Conservation (phyloP, 1,140 invertebrate genomes). For the Pseudoatta argentina region DNA sequence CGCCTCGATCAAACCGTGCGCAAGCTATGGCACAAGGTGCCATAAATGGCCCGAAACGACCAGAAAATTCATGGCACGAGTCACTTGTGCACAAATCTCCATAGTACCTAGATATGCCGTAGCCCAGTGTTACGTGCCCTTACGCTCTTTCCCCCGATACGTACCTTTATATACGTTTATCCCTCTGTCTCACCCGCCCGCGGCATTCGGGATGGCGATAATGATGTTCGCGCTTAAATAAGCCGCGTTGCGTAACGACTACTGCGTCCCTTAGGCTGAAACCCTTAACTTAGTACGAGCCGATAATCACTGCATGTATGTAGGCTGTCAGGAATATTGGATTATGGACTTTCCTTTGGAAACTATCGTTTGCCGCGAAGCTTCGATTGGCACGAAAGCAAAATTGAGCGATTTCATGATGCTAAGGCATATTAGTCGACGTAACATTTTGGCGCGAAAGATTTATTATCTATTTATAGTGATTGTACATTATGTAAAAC, state of each 20-base stretch:
- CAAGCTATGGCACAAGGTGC: constrained; percentile 20
- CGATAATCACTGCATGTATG: constrained; percentile 45
- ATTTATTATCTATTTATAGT: constrained; percentile 20
- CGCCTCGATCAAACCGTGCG: constrained; percentile 14
- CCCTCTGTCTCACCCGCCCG: not conserved
- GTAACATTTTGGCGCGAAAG: not conserved
- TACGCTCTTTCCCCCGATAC: not conserved
- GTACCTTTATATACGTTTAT: not conserved
- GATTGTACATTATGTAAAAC: not conserved
- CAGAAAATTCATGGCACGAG: constrained; percentile 52
- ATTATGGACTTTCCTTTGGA: constrained; percentile 34
- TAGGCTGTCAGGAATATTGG: constrained; percentile 38
- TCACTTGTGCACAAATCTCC: constrained; percentile 31
- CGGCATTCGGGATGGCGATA: constrained; percentile 40
- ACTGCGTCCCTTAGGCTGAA: constrained; percentile 34
- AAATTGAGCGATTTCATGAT: constrained; percentile 20
- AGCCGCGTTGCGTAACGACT: constrained; percentile 31
- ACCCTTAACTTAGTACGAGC: constrained; percentile 12
- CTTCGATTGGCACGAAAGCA: constrained; percentile 21
- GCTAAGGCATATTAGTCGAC: not conserved
- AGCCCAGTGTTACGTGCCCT: constrained; percentile 6
- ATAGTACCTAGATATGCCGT: not conserved
- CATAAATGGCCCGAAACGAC: constrained; percentile 66
- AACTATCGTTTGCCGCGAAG: not conserved
- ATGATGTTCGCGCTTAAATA: constrained; percentile 40